These are phyloP conservation scores for Diachasmimorpha longicaudata DNA, from an alignment of 1,140 invertebrate genomes.

Conservation along the genomic window DNA sequence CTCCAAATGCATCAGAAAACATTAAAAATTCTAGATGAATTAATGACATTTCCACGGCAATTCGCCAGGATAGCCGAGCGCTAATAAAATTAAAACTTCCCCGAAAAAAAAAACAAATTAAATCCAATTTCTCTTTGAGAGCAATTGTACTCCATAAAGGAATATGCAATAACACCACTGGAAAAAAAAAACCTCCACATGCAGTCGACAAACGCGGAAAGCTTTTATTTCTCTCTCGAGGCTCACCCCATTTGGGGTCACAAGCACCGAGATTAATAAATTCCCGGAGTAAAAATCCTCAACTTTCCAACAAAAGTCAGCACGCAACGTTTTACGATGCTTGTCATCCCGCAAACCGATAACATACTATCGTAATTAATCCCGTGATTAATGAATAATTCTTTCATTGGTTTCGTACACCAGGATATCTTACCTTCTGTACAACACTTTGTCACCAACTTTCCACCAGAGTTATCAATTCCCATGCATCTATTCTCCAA, in stretches of 20 bases:
- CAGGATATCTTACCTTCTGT: slow-evolving; percentile 20
- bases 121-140: too few relatives aligned
- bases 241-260: slow-evolving; percentile 3
- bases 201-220: background rate
- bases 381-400: slow-evolving; percentile 20
- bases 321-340: background rate
- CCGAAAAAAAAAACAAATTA: too few relatives aligned
- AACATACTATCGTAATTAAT: slow-evolving; percentile 19
- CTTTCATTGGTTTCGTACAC: background rate
- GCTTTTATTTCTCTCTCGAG: background rate
- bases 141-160: too few relatives aligned
- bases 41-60: too few relatives aligned
- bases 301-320: background rate
- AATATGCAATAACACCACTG: too few relatives aligned
- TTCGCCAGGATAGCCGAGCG: too few relatives aligned
- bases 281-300: background rate
- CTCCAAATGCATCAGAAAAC: too few relatives aligned
- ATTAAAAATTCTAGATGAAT: too few relatives aligned
- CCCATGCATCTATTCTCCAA: background rate
- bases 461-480: background rate
- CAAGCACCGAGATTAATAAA: background rate
- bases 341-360: background rate
- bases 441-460: background rate
- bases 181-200: background rate
- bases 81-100: too few relatives aligned